Conservation (phyloP, 35 echinoderm and acorn worm species). For the Heliocidaris tuberculata region DNA sequence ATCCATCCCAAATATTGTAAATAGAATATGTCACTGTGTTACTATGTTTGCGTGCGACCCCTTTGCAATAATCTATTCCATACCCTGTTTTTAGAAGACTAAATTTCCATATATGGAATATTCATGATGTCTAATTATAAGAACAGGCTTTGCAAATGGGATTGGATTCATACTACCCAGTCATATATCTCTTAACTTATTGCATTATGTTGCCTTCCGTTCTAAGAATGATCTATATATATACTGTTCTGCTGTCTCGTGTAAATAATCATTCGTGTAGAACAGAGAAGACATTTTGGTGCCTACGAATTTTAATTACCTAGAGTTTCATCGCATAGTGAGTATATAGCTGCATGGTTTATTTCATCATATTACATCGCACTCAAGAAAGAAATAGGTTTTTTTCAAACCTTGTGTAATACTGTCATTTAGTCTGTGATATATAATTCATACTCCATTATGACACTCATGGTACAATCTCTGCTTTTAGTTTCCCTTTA, state of each 20-base stretch:
- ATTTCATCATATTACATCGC: not conserved
- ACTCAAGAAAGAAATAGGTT: not conserved
- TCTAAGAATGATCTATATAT: not conserved
- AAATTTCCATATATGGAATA: not conserved
- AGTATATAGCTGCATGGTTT: not conserved
- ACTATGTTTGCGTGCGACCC: not conserved
- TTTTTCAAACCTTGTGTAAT: not conserved
- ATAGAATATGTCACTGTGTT: not conserved
- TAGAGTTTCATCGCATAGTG: not conserved
- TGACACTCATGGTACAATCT: not conserved
- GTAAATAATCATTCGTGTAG: constrained; percentile 13
- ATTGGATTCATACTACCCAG: not conserved
- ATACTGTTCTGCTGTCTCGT: not conserved
- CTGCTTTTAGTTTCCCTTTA: not conserved
- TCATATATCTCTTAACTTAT: constrained; percentile 13
- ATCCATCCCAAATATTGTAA: constrained; percentile 31
- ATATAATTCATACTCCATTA: not conserved
- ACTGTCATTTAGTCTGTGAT: not conserved
- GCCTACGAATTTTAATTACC: not conserved
- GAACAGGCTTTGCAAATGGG: not conserved
- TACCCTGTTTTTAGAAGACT: not conserved
- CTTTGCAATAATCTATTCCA: constrained; percentile 39
- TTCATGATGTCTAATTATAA: not conserved
- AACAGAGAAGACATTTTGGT: not conserved
- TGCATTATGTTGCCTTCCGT: constrained; percentile 6